phyloP scores from a whole-genome alignment of 2,888 invertebrate species.

The Lobophora halterata region DNA sequence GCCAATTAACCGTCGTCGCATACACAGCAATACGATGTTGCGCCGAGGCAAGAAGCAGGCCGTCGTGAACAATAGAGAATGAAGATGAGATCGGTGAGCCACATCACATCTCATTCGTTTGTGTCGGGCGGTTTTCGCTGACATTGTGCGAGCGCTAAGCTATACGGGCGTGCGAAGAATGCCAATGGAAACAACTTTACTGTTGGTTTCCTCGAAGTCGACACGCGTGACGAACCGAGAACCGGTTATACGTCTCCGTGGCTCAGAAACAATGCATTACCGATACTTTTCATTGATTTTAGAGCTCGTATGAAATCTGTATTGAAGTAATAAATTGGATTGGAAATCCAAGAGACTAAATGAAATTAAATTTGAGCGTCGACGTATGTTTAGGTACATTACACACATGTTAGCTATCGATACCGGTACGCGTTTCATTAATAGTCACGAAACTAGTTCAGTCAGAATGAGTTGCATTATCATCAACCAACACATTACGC shows the following conservation, averaged over 20 bases:
- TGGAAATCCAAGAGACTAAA: too few species aligned
- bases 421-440: constrained; percentile 33
- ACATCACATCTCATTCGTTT: too few species aligned
- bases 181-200: constrained; percentile 66
- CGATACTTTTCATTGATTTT: constrained; percentile 64
- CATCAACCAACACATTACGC: constrained; percentile 23
- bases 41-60: constrained; percentile 34
- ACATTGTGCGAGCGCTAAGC: constrained; percentile 40
- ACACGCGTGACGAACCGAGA: constrained; percentile 65
- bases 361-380: constrained; percentile 37
- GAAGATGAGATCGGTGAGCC: constrained; percentile 47
- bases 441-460: constrained; percentile 39
- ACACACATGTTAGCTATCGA: constrained; percentile 36
- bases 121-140: constrained; percentile 36
- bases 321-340: constrained; percentile 53
- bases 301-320: constrained; percentile 44
- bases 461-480: constrained; percentile 41
- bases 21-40: constrained; percentile 48
- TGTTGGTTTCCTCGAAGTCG: constrained; percentile 71
- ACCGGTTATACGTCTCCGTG: constrained; percentile 69
- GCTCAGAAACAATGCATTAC: constrained; percentile 68
- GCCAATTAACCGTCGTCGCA: constrained; percentile 47
- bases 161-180: constrained; percentile 65
- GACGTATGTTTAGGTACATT: constrained; percentile 42
- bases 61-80: constrained; percentile 49